Evolutionary conservation across 2,888 invertebrate species (phyloP).

Genomic region (Micoletzkya japonica): DNA sequence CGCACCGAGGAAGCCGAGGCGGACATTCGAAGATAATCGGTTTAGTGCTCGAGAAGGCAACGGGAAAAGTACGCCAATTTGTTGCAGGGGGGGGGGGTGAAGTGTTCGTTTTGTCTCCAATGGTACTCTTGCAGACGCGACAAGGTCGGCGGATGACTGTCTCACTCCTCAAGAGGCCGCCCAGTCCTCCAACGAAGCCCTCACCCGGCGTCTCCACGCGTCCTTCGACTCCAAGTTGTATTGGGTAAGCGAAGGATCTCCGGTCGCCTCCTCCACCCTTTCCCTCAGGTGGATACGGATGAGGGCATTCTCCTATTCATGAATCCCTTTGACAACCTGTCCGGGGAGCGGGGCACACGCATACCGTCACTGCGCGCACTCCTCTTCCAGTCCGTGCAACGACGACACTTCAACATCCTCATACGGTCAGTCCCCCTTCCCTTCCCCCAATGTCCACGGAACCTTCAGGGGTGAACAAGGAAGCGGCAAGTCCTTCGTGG

Average conservation of each 20-base stretch:
- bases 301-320: conserved; percentile 28
- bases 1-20: conserved; percentile 10
- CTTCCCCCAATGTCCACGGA: neutral
- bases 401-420: neutral
- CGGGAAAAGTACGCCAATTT: too few relatives aligned
- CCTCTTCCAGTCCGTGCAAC: neutral
- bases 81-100: too few relatives aligned
- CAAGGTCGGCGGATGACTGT: neutral
- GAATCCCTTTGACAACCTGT: conserved; percentile 42
- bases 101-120: too few relatives aligned
- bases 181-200: neutral
- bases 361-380: neutral
- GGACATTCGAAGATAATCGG: conserved; percentile 18
- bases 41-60: too few relatives aligned
- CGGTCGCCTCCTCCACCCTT: neutral
- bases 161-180: neutral
- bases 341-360: conserved; percentile 26
- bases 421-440: neutral
- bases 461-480: conserved; percentile 4
- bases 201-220: neutral
- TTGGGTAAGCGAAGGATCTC: conserved; percentile 5
- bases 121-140: too few relatives aligned
- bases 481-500: conserved; percentile 1
- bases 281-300: conserved; percentile 8
- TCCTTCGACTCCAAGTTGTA: neutral